phyloP scores from a whole-genome alignment of 2,113 vertebrate species.

The Callopanchax toddi region DNA sequence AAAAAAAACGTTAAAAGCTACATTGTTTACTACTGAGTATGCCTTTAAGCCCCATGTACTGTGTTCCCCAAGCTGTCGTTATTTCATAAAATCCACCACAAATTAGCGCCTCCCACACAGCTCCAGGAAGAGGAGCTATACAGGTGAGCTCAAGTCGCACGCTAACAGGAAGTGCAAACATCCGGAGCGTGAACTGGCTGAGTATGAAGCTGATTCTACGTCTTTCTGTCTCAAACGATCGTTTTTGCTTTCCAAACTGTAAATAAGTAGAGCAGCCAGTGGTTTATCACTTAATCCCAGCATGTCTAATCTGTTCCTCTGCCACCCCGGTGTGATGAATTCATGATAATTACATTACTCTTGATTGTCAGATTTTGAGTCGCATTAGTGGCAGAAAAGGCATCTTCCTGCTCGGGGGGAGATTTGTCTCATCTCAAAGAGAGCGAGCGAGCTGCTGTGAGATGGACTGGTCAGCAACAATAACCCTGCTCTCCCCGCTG shows the following conservation, averaged over 20 bases:
- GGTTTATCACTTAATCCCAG: constrained; percentile 53
- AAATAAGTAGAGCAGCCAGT: constrained; percentile 9
- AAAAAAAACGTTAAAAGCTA: no score
- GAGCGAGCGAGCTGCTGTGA: constrained; percentile 30
- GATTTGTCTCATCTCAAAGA: constrained; percentile 47
- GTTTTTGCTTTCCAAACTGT: constrained; percentile 2
- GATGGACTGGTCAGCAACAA: constrained; percentile 60
- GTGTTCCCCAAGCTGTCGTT: no score
- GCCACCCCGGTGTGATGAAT: constrained; percentile 39
- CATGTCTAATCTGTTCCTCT: constrained; percentile 50
- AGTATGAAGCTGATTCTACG: not conserved
- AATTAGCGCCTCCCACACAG: no score
- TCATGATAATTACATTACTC: constrained; percentile 49
- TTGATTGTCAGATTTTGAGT: constrained; percentile 35
- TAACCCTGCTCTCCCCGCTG: constrained; percentile 52
- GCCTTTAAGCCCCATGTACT: no score
- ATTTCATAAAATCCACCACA: no score
- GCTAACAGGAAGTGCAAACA: no score
- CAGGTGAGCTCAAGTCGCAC: no score
- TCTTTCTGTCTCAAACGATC: not conserved
- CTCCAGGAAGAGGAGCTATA: no score
- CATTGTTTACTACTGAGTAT: no score
- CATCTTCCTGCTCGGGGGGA: constrained; percentile 18
- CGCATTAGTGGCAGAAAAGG: constrained; percentile 33
- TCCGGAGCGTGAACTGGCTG: no score